Conservation (phyloP, 2,888 invertebrate species). For the Taphrorychus bicolor region DNA sequence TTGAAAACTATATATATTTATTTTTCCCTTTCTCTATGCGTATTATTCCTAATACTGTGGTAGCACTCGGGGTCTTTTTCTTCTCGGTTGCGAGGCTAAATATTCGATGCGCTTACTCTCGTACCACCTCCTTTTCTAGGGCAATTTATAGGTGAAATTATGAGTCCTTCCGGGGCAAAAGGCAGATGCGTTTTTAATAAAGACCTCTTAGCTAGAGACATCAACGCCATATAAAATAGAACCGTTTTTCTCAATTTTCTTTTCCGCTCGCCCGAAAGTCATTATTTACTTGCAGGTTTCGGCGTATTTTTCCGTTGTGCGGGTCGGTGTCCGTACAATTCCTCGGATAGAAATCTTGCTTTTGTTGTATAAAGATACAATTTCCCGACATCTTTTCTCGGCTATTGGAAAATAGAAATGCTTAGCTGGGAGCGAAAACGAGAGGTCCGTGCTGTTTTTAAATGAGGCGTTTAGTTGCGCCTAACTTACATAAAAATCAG, state of each 20-base stretch:
- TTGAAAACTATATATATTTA: too few species aligned
- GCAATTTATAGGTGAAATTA: too few species aligned
- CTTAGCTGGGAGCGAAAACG: neutral
- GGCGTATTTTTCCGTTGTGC: neutral
- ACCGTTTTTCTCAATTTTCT: neutral
- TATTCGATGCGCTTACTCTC: too few species aligned
- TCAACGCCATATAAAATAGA: constrained; percentile 1
- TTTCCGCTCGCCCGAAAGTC: neutral
- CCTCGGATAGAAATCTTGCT: neutral
- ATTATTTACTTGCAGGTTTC: constrained; percentile 9
- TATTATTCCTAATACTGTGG: too few species aligned
- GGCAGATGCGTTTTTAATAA: neutral
- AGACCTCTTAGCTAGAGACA: neutral
- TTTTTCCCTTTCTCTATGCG: too few species aligned
- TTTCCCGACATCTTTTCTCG: neutral
- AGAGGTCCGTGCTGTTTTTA: neutral
- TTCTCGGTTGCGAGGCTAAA: too few species aligned
- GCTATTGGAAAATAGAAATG: neutral
- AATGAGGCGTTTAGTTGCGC: neutral
- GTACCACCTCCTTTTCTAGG: too few species aligned
- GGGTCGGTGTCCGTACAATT: constrained; percentile 2
- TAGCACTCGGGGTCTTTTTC: too few species aligned
- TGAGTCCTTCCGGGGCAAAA: too few species aligned
- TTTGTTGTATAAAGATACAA: constrained; percentile 2
- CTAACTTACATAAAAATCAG: neutral